Evolutionary conservation across 2,888 invertebrate species (phyloP), one percentile per base, ranked within the genome.

Genomic region (Miltochrista miniata): DNA sequence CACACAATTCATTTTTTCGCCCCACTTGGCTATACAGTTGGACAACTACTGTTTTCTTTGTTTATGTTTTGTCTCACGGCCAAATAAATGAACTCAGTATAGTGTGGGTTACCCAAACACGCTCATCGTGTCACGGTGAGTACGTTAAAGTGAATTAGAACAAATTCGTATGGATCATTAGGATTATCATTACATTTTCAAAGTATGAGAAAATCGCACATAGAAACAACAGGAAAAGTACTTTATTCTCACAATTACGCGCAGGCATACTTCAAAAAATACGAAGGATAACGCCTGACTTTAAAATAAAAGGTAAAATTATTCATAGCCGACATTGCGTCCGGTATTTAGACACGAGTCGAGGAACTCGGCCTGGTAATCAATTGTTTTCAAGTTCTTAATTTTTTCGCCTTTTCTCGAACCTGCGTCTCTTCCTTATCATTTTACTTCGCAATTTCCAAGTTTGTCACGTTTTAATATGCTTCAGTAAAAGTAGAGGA

Each of bases 381-480:
- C 62, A 64, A 64, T 63, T 63, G 68, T 63, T 66, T 56, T 38
- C 40, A 70, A 65, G 59, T 66, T 72, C 70, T 69, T 65, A 66
- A 64, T 67, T 59, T 70, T 48, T 45, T 34, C 40, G 34, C 30
- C 46, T 38, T 63, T 58, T 52, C 60, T 44, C 50, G 44, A 46
- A 46, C 38, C 54, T 49, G 39, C 13, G 29, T n/a, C 24, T 37
- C 52, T 42, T 29, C 39, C 36, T 43, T 43, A 41, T 29, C 31
- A 35, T 45, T 42, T 48, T 44, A n/a, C 45, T 40, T 37, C 35
- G 36, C 45, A 56, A 59, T 68, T 62, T 62, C 45, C 51, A 57
- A 54, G 54, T 64, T 67, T 51, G 72, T 68, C 70, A 72, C 72
- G 70, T 72, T 68, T 65, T 59, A 51, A 59, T 58, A 45, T 57